Evolutionary conservation across 2,113 vertebrate genomes (phyloP).

Genomic region (Antechinus stuartii): DNA sequence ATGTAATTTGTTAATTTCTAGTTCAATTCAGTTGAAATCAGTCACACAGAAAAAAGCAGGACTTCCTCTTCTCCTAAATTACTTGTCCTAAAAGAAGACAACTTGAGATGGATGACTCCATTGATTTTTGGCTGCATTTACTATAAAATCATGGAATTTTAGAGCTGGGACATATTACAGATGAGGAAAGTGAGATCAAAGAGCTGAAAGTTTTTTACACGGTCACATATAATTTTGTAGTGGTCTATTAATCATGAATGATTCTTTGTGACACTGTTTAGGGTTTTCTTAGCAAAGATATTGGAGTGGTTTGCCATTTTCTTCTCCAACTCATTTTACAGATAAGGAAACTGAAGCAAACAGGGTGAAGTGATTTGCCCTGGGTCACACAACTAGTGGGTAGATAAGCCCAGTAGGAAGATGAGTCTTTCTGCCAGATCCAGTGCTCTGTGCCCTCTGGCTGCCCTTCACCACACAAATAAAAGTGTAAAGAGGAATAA

Average conservation of each 20-base stretch:
- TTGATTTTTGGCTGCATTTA: neutral
- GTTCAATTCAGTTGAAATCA: slow-evolving; percentile 28
- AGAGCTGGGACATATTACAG: neutral
- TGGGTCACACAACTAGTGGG: too few species aligned
- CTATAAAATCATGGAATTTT: neutral
- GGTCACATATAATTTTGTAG: neutral
- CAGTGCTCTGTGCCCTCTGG: too few species aligned
- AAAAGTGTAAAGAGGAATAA: neutral
- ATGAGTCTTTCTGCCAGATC: too few species aligned
- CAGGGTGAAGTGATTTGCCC: too few species aligned
- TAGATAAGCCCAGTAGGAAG: too few species aligned
- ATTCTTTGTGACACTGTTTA: too few species aligned
- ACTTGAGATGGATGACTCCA: neutral
- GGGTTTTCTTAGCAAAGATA: too few species aligned
- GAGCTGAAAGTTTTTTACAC: neutral
- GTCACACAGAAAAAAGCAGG: neutral
- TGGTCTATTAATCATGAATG: too few species aligned
- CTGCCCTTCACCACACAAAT: neutral
- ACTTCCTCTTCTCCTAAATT: neutral
- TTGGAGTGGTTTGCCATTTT: too few species aligned
- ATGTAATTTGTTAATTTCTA: slow-evolving; percentile 41
- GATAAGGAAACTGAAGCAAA: too few species aligned
- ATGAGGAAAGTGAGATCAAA: neutral
- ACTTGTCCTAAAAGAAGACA: neutral
- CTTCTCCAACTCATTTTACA: too few species aligned